Conservation (phyloP, 64 coral and sea anemone species). For the Platygyra sinensis region DNA sequence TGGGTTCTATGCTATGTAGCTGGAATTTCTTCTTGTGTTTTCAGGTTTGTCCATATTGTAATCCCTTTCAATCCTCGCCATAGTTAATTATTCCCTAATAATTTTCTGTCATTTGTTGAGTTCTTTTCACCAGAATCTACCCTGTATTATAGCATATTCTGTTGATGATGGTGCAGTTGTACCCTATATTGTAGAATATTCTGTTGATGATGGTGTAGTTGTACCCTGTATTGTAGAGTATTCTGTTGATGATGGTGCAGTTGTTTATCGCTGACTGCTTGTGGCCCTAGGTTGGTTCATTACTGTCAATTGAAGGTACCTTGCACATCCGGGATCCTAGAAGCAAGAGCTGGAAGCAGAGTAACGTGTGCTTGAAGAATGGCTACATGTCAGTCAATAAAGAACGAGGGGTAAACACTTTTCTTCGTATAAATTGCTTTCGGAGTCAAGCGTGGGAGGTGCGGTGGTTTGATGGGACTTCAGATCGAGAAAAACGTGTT, state of each 20-base stretch:
- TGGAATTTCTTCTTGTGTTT: too few relatives aligned
- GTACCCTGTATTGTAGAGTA: neutral
- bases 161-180: too few relatives aligned
- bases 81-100: too few relatives aligned
- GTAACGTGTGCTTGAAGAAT: conserved; percentile 50
- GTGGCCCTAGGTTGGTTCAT: conserved; percentile 28
- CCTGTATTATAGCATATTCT: neutral
- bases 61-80: too few relatives aligned
- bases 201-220: too few relatives aligned
- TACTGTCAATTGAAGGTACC: conserved; percentile 40
- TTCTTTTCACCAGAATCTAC: too few relatives aligned
- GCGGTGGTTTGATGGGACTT: too few relatives aligned
- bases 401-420: conserved; percentile 23
- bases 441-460: neutral
- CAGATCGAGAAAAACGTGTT: too few relatives aligned
- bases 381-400: conserved; percentile 58
- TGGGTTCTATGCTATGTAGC: too few relatives aligned
- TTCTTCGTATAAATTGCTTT: neutral
- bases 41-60: too few relatives aligned
- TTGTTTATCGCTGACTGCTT: neutral
- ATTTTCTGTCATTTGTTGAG: too few relatives aligned
- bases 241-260: neutral
- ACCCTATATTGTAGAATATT: neutral
- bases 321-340: conserved; percentile 62
- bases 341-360: conserved; percentile 55